A percentile compares a stretch with the other conserved stretches of the same genome.
Conservation (phyloP, 2,113 vertebrate genomes). For the Lichenostomus cassidix region DNA sequence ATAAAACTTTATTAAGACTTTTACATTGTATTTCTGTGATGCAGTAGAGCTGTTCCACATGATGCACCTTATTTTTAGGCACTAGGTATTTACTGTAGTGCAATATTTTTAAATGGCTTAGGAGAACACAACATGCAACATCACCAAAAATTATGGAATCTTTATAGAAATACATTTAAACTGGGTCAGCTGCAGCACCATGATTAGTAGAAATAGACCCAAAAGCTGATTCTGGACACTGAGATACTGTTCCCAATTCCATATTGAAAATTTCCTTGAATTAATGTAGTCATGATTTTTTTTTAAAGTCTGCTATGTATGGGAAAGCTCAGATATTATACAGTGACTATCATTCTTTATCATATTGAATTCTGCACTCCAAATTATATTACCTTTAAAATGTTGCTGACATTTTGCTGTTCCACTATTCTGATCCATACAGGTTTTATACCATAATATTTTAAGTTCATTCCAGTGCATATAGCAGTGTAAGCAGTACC, state of each 20-base stretch:
- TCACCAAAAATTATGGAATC: conserved; percentile 29
- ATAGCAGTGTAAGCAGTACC: neutral
- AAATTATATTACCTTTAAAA: conserved; percentile 57
- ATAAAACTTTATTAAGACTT: neutral
- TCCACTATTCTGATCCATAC: neutral
- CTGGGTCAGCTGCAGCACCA: conserved; percentile 19
- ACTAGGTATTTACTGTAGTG: neutral
- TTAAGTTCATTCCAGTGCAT: conserved; percentile 3
- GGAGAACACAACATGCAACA: conserved; percentile 11
- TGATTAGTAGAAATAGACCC: conserved; percentile 47
- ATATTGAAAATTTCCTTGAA: conserved; percentile 32
- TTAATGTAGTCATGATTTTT: conserved; percentile 19
- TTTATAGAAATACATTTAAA: conserved; percentile 48
- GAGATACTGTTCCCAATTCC: conserved; percentile 44
- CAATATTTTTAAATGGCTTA: conserved; percentile 29
- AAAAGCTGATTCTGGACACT: conserved; percentile 43
- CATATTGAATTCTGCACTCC: conserved; percentile 38
- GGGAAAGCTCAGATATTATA: conserved; percentile 32
- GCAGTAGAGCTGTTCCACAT: neutral
- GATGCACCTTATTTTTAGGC: conserved; percentile 10
- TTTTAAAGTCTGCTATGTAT: neutral
- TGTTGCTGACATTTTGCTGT: conserved; percentile 49
- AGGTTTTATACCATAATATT: conserved; percentile 21
- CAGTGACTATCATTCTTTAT: conserved; percentile 31
- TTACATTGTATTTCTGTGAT: neutral